Conservation (phyloP, 2,888 invertebrate species). For the Trissolcus brochymenae region DNA sequence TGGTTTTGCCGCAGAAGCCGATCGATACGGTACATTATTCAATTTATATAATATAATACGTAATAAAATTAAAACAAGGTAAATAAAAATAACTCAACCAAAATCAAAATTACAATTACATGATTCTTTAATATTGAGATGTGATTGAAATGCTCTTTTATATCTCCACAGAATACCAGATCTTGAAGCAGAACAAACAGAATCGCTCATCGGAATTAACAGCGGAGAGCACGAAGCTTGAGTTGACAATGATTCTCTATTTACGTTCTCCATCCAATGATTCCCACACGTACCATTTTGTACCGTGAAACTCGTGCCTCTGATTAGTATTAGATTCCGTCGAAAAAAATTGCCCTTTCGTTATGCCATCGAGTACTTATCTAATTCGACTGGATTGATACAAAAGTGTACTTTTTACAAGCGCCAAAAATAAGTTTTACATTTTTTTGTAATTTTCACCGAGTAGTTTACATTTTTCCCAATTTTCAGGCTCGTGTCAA, state of each 20-base stretch:
- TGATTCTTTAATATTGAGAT: background rate
- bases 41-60: conserved; percentile 3
- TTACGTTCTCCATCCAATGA: conserved; percentile 3
- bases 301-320: conserved; percentile 53
- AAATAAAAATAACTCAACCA: background rate
- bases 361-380: too few relatives aligned
- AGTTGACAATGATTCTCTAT: conserved; percentile 68
- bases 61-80: background rate
- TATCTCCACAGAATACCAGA: conserved; percentile 79
- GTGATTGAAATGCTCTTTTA: conserved; percentile 2
- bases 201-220: conserved; percentile 82
- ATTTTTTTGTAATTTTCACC: too few relatives aligned
- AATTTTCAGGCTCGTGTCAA: background rate
- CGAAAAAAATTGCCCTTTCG: conserved; percentile 5
- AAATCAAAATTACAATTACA: background rate
- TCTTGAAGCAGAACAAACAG: conserved; percentile 82
- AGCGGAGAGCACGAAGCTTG: conserved; percentile 79
- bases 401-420: conserved; percentile 20
- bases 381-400: background rate
- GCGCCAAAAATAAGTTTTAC: conserved; percentile 3
- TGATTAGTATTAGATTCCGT: conserved; percentile 32
- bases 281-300: conserved; percentile 3
- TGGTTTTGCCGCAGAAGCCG: conserved; percentile 77
- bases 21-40: conserved; percentile 75
- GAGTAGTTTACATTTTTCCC: background rate